Evolutionary conservation across 2,888 invertebrate genomes (phyloP).

Genomic region (Pedicia rivosa): DNA sequence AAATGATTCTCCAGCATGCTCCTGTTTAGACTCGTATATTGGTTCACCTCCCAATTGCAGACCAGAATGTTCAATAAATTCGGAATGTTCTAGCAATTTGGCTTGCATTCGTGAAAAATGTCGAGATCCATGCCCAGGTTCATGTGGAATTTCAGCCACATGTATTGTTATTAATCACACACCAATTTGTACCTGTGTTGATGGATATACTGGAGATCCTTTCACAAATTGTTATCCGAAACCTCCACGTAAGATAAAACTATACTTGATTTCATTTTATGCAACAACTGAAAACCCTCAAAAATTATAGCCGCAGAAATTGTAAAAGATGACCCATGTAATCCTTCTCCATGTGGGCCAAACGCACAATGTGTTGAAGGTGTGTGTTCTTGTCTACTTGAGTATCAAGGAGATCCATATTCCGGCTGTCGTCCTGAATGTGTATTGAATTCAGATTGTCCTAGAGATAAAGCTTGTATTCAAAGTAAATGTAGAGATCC

Average conservation of each 20-base stretch:
- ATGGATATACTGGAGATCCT: conserved; percentile 38
- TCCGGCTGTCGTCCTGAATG: conserved; percentile 63
- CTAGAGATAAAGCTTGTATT: conserved; percentile 49
- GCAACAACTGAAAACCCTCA: neutral
- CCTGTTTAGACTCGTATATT: conserved; percentile 43
- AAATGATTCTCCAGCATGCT: conserved; percentile 44
- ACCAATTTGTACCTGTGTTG: conserved; percentile 47
- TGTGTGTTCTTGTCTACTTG: conserved; percentile 50
- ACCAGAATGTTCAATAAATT: conserved; percentile 50
- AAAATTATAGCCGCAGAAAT: conserved; percentile 29
- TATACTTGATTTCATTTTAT: neutral
- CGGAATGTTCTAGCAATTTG: conserved; percentile 48
- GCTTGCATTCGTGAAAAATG: conserved; percentile 56
- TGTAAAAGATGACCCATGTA: conserved; percentile 38
- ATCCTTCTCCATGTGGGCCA: conserved; percentile 52
- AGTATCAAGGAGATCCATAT: conserved; percentile 60
- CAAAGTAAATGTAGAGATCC: conserved; percentile 59
- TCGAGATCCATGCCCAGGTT: conserved; percentile 51
- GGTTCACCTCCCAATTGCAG: conserved; percentile 54
- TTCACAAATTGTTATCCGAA: conserved; percentile 31
- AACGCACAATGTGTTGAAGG: conserved; percentile 47
- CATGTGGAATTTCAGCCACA: conserved; percentile 43
- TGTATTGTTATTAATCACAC: conserved; percentile 48
- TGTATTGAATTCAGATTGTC: conserved; percentile 55
- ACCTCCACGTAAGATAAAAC: conserved; percentile 15